Conservation (phyloP, 2,797 vertebrate species). For the Karalla daura region DNA sequence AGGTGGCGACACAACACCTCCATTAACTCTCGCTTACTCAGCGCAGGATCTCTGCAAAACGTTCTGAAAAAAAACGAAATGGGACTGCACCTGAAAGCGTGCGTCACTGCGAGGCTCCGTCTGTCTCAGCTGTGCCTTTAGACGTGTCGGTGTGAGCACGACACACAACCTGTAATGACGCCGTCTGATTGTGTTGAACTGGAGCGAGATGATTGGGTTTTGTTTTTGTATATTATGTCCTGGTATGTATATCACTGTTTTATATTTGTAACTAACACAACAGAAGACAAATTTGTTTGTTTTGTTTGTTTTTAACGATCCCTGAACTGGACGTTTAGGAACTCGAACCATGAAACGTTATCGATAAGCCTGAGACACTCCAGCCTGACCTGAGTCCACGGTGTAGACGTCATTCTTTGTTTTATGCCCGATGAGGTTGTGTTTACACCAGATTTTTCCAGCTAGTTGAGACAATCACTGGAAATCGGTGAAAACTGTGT, state of each 20-base stretch:
- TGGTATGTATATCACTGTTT: constrained; percentile 72
- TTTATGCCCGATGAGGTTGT: constrained; percentile 7
- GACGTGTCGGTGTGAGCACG: constrained; percentile 36
- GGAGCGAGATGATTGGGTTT: constrained; percentile 46
- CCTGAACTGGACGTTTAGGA: constrained; percentile 16
- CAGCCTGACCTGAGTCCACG: constrained; percentile 1
- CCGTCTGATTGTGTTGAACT: constrained; percentile 58
- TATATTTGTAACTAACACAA: constrained; percentile 76
- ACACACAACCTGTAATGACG: constrained; percentile 56
- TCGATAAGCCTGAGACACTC: constrained; percentile 26
- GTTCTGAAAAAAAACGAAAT: too few relatives aligned
- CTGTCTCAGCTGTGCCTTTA: constrained; percentile 40
- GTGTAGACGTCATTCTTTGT: constrained; percentile 8
- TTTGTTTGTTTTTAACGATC: constrained; percentile 29
- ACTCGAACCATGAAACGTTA: constrained; percentile 21
- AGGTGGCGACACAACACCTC: background rate
- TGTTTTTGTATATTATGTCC: constrained; percentile 79
- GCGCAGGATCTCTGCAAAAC: constrained; percentile 4
- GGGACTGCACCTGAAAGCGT: constrained; percentile 11
- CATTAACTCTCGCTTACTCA: background rate
- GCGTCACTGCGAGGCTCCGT: constrained; percentile 6
- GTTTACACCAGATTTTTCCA: constrained; percentile 2
- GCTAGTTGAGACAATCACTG: constrained; percentile 29
- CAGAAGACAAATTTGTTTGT: constrained; percentile 32
- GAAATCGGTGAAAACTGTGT: background rate